Conservation (phyloP, 2,888 invertebrate genomes). For the Drosophila lutescens region DNA sequence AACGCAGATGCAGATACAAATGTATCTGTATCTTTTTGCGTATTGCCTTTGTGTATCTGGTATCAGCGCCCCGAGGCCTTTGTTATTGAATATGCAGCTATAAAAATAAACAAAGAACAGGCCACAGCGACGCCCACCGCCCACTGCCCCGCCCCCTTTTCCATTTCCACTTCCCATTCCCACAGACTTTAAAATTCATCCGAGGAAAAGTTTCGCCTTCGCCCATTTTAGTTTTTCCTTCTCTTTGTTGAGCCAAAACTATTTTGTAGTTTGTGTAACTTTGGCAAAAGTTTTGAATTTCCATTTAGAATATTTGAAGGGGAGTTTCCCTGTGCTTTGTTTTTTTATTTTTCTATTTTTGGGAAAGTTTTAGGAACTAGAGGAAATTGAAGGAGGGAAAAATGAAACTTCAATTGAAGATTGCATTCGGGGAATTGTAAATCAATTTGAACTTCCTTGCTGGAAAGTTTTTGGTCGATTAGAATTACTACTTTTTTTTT, state of each 20-base stretch:
- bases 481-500: not conserved
- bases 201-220: slow-evolving; percentile 23
- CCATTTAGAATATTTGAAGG: slow-evolving; percentile 40
- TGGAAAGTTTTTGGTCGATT: slow-evolving; percentile 21
- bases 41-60: slow-evolving; percentile 19
- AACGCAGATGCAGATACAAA: slow-evolving; percentile 16
- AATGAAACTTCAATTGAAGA: slow-evolving; percentile 18
- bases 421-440: slow-evolving; percentile 28
- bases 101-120: slow-evolving; percentile 33
- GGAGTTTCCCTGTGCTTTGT: slow-evolving; percentile 2
- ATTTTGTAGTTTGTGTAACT: slow-evolving; percentile 34
- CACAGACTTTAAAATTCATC: slow-evolving; percentile 20
- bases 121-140: not conserved
- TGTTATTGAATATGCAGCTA: slow-evolving; percentile 34
- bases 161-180: no score
- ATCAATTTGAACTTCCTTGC: slow-evolving; percentile 35
- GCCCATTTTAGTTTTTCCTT: slow-evolving; percentile 12
- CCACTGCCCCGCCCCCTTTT: not conserved
- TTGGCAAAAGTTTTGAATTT: slow-evolving; percentile 34
- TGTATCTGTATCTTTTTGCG: slow-evolving; percentile 30
- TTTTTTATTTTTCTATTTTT: not conserved
- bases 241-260: slow-evolving; percentile 19
- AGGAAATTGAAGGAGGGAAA: slow-evolving; percentile 2
- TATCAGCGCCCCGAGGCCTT: slow-evolving; percentile 5
- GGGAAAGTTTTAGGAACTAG: slow-evolving; percentile 3